Conservation (phyloP, 2,888 invertebrate species). For the Lordiphosa andalusiaca region DNA sequence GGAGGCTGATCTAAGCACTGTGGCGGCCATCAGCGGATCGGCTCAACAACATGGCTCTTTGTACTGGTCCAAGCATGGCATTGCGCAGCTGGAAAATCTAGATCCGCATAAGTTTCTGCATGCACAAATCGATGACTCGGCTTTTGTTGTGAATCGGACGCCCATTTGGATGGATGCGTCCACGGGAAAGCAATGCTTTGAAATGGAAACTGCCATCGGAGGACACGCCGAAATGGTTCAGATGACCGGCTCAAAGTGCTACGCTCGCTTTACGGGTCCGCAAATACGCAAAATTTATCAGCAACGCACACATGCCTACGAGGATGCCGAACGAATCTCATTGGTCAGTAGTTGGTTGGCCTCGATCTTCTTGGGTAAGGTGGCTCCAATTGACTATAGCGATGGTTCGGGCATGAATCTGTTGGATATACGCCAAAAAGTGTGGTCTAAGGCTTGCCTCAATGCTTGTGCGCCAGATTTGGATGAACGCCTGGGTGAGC, state of each 20-base stretch:
- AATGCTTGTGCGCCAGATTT: slow-evolving; percentile 89
- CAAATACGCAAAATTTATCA: slow-evolving; percentile 95
- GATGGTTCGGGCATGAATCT: slow-evolving; percentile 99
- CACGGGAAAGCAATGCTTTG: slow-evolving; percentile 79
- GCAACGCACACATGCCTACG: slow-evolving; percentile 85
- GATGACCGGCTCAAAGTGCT: slow-evolving; percentile 80
- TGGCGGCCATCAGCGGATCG: slow-evolving; percentile 93
- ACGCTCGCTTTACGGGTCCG: slow-evolving; percentile 89
- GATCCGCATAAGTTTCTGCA: slow-evolving; percentile 89
- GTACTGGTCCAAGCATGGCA: slow-evolving; percentile 93
- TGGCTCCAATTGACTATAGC: slow-evolving; percentile 94
- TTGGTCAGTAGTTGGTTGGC: slow-evolving; percentile 96
- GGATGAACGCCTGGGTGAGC: slow-evolving; percentile 86
- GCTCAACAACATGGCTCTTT: slow-evolving; percentile 99
- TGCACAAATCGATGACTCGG: slow-evolving; percentile 88
- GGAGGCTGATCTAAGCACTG: slow-evolving; percentile 90
- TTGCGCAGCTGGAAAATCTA: slow-evolving; percentile 84
- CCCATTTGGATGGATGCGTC: slow-evolving; percentile 98
- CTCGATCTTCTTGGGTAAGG: slow-evolving; percentile 91
- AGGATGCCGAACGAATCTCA: slow-evolving; percentile 91
- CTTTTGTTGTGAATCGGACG: slow-evolving; percentile 89
- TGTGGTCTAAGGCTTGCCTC: slow-evolving; percentile 88
- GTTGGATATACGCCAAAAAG: slow-evolving; percentile 88
- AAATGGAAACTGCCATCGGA: slow-evolving; percentile 90
- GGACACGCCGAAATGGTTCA: slow-evolving; percentile 80